phyloP scores from a whole-genome alignment of 2,888 invertebrate genomes.

The Pogonocherus hispidulus region DNA sequence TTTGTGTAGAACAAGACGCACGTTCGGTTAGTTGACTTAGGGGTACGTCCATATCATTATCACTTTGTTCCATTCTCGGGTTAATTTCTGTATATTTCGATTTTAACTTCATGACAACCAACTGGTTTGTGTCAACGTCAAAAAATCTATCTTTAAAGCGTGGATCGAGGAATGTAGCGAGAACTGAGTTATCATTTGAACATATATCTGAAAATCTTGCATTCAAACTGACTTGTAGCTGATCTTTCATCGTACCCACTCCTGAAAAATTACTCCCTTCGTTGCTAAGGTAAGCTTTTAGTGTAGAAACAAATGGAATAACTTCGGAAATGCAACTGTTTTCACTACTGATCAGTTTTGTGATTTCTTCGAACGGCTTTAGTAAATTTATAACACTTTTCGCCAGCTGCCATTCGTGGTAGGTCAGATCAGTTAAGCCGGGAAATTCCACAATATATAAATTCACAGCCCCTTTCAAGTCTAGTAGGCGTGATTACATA shows the following conservation, averaged over 20 bases:
- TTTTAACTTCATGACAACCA: background rate
- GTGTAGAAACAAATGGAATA: no score
- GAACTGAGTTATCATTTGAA: constrained; percentile 2
- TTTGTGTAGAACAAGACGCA: constrained; percentile 2
- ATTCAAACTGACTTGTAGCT: constrained; percentile 2
- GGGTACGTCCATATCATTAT: background rate
- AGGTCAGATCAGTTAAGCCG: no score
- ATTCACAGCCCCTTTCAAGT: background rate
- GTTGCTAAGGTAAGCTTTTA: background rate
- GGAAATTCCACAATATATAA: background rate
- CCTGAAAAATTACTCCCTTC: background rate
- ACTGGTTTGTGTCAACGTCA: background rate
- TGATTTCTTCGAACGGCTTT: no score
- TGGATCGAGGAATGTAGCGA: background rate
- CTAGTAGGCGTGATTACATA: constrained; percentile 1
- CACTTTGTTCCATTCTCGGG: no score
- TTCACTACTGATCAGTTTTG: no score
- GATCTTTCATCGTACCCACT: constrained; percentile 6
- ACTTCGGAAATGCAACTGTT: no score
- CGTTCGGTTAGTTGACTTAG: background rate
- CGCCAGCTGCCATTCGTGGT: no score
- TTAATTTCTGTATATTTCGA: constrained; percentile 3
- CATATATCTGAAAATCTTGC: background rate
- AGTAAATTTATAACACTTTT: no score
- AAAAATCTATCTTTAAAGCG: no score